Conservation (phyloP, 92 coral and sea anemone genomes). For the Phenganax marumi region DNA sequence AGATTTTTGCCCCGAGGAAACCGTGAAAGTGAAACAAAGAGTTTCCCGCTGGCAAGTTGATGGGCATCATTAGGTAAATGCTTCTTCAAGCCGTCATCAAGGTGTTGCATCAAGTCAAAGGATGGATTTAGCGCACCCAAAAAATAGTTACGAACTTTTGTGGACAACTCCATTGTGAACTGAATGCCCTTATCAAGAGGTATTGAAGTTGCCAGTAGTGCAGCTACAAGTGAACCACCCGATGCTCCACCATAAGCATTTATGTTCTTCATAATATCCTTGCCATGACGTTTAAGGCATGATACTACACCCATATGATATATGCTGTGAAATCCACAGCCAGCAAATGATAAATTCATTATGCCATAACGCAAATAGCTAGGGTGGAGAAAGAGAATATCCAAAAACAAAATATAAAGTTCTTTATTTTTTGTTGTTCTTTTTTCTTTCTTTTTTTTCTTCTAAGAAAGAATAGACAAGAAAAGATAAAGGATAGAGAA, state of each 20-base stretch:
- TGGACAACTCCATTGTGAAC: constrained; percentile 66
- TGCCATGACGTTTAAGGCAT: constrained; percentile 78
- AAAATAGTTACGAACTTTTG: constrained; percentile 73
- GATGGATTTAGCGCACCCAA: constrained; percentile 90
- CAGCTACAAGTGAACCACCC: constrained; percentile 93
- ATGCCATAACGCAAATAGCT: background rate
- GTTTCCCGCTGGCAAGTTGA: constrained; percentile 72
- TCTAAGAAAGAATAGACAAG: no score
- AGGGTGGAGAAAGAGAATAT: no score
- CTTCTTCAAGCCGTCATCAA: constrained; percentile 67
- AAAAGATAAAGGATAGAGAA: no score
- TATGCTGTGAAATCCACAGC: constrained; percentile 96
- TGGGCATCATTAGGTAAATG: constrained; percentile 77
- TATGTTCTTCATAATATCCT: constrained; percentile 67
- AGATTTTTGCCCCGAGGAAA: constrained; percentile 74
- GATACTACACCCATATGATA: constrained; percentile 87
- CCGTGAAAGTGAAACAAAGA: constrained; percentile 82
- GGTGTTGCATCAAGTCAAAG: constrained; percentile 79
- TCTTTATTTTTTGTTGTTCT: no score
- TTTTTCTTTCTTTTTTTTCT: no score
- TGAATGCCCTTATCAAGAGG: constrained; percentile 76
- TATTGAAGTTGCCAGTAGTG: constrained; percentile 83
- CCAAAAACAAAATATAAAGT: no score
- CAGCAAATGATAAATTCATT: constrained; percentile 94
- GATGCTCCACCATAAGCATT: constrained; percentile 95